Percentiles rank a stretch among this genome's conserved stretches.
Evolutionary conservation across 1,140 invertebrate species (phyloP).

Genomic region (Rhopalosiphum padi): DNA sequence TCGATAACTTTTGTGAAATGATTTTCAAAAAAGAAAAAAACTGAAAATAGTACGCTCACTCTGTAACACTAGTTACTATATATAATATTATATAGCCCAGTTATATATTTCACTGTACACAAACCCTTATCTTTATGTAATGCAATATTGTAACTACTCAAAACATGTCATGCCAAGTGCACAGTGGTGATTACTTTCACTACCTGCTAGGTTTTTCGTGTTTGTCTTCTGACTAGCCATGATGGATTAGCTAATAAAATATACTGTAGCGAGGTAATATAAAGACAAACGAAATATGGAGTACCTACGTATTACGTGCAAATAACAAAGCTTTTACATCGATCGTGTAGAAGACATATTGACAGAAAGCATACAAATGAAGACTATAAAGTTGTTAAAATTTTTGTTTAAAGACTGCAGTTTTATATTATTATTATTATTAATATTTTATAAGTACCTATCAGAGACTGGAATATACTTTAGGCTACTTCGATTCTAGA

Average conservation of each 20-base stretch:
- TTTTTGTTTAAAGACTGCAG: background rate
- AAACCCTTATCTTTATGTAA: background rate
- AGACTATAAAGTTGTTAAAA: background rate
- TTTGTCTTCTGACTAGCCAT: slow-evolving; percentile 19
- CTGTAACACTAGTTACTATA: background rate
- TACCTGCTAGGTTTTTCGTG: background rate
- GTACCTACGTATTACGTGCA: background rate
- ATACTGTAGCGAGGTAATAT: background rate
- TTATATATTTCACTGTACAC: background rate
- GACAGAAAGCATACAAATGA: background rate
- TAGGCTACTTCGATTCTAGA: too few relatives aligned
- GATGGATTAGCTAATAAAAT: slow-evolving; percentile 22
- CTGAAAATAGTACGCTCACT: background rate
- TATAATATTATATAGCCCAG: background rate
- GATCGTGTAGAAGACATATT: background rate
- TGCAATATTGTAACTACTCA: slow-evolving; percentile 18
- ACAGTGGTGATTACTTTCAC: background rate
- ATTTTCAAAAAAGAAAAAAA: background rate
- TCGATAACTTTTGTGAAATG: background rate
- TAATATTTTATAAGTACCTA: too few relatives aligned
- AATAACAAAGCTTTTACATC: background rate
- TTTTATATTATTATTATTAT: background rate
- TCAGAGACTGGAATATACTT: background rate
- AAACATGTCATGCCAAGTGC: slow-evolving; percentile 25
- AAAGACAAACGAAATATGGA: background rate